A percentile compares a stretch with the other conserved stretches of the same genome.
Evolutionary conservation across 2,888 invertebrate genomes (phyloP).

Genomic region (Acleris cristana): DNA sequence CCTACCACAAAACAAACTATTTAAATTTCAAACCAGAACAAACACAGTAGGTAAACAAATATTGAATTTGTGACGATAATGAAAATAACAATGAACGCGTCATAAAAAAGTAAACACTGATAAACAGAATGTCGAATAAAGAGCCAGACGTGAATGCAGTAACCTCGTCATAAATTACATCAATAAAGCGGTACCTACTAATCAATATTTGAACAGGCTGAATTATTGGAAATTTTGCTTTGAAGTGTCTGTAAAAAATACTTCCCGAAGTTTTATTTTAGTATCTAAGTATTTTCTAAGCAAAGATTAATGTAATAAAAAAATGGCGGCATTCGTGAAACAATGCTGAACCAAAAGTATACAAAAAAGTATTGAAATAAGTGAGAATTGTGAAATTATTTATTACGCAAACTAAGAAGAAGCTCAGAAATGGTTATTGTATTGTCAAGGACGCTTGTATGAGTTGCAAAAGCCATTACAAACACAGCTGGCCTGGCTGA

Average conservation of each 20-base stretch:
- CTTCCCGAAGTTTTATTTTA: no score
- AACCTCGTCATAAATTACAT: neutral
- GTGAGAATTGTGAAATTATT: slow-evolving; percentile 8
- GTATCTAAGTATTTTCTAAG: no score
- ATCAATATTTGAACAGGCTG: neutral
- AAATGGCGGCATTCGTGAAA: neutral
- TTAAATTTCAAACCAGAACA: no score
- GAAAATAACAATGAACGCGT: slow-evolving; percentile 1
- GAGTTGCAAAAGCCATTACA: slow-evolving; percentile 34
- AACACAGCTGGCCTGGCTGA: slow-evolving; percentile 36
- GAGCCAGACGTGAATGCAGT: neutral
- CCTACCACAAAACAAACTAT: no score
- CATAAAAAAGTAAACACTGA: slow-evolving; percentile 2
- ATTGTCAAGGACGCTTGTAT: slow-evolving; percentile 34
- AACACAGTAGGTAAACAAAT: neutral
- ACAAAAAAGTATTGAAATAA: neutral
- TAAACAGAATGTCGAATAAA: neutral
- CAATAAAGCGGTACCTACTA: neutral
- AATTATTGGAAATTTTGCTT: neutral
- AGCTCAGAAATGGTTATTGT: slow-evolving; percentile 20
- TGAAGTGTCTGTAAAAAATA: no score
- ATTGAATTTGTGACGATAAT: neutral
- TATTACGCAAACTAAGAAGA: slow-evolving; percentile 33
- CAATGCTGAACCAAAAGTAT: neutral
- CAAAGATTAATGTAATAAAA: neutral